These are phyloP conservation scores for Hemiscyllium ocellatum DNA, from an alignment of 2,113 vertebrate genomes.

Conservation along the genomic window DNA sequence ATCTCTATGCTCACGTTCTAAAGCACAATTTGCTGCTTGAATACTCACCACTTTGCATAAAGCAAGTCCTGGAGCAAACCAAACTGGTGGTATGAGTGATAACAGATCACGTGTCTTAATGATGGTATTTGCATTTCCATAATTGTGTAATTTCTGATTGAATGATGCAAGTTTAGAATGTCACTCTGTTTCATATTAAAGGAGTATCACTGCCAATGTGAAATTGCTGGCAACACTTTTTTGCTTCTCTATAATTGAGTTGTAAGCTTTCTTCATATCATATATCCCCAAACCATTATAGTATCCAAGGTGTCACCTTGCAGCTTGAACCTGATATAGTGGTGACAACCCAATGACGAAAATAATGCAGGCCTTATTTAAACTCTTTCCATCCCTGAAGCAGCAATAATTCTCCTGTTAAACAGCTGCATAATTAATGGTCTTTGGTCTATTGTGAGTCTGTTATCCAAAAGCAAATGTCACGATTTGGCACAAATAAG, in stretches of 20 bases:
- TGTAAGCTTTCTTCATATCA: neutral
- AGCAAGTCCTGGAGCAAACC: neutral
- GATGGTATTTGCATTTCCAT: neutral
- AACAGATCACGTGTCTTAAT: neutral
- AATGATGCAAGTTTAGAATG: neutral
- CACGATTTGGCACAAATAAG: constrained; percentile 5
- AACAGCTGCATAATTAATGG: constrained; percentile 9
- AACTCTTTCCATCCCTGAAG: neutral
- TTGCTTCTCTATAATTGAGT: neutral
- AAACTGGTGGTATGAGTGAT: neutral
- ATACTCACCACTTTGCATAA: neutral
- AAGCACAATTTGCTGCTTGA: neutral
- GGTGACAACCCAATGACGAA: neutral
- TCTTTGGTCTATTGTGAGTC: neutral
- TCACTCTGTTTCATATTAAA: neutral
- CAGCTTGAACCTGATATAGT: neutral
- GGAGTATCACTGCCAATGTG: neutral
- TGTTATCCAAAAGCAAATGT: neutral
- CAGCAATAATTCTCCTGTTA: neutral
- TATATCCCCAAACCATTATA: neutral
- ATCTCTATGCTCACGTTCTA: no score
- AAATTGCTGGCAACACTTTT: neutral
- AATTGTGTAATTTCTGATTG: constrained; percentile 7
- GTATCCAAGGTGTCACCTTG: neutral
- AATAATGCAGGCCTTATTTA: neutral